A percentile compares a stretch with the other conserved stretches of the same genome.
phyloP scores from a whole-genome alignment of 2,888 invertebrate genomes.

The Dasypogon diadema region DNA sequence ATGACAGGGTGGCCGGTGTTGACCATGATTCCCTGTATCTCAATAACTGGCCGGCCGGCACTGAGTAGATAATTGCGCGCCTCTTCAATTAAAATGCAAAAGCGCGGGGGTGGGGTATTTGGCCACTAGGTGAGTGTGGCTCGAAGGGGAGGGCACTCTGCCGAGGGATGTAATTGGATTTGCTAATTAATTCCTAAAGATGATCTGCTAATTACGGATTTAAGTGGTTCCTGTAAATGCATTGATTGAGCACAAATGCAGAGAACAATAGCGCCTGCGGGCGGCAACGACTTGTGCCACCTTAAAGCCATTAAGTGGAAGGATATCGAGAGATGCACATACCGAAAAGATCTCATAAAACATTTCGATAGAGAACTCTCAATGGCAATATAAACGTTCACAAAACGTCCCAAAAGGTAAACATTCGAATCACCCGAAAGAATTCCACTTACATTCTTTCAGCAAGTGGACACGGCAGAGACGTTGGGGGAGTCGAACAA shows the following conservation, averaged over 20 bases:
- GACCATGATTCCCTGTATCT: background rate
- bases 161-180: background rate
- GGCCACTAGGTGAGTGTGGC: too few species aligned
- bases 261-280: too few species aligned
- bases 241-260: too few species aligned
- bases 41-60: background rate
- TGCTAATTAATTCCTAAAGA: constrained; percentile 26
- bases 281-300: too few species aligned
- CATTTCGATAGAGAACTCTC: too few species aligned
- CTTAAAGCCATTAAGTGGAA: too few species aligned
- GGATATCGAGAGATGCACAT: too few species aligned
- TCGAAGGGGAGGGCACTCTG: background rate
- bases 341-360: too few species aligned
- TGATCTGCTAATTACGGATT: background rate
- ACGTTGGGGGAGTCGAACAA: background rate
- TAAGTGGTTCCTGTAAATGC: too few species aligned
- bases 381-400: background rate
- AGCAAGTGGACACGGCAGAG: background rate
- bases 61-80: constrained; percentile 25
- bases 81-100: constrained; percentile 35
- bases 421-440: background rate
- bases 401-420: background rate
- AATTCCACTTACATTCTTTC: background rate
- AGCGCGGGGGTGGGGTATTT: background rate
- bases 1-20: background rate